These are phyloP conservation scores for Andrena marginata DNA, from an alignment of 2,888 invertebrate species.

Conservation along the genomic window DNA sequence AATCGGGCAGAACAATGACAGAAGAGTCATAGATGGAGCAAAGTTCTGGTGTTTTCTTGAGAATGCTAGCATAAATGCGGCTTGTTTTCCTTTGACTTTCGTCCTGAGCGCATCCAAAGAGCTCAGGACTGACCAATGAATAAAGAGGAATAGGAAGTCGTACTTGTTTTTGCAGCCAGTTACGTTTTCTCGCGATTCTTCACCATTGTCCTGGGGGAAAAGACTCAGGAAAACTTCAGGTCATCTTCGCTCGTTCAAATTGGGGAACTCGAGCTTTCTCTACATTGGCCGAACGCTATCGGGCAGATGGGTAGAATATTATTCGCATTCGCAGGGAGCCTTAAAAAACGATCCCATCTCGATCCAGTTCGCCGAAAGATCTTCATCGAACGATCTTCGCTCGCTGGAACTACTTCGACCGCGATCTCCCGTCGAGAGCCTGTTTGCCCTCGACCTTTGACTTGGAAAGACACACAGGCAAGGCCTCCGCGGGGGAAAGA, in stretches of 20 bases:
- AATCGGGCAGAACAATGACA: not conserved
- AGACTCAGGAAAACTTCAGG: no score
- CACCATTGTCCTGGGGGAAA: not conserved
- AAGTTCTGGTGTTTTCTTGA: not conserved
- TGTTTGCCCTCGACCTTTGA: constrained; percentile 1
- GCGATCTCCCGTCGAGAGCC: not conserved
- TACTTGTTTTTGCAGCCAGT: not conserved
- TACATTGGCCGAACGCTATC: not conserved
- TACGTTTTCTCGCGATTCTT: not conserved
- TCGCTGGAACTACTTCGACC: not conserved
- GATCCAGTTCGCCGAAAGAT: not conserved
- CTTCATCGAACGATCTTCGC: constrained; percentile 1
- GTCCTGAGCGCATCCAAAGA: not conserved
- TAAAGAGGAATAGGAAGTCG: constrained; percentile 9
- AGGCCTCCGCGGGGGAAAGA: not conserved
- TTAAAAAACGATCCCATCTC: not conserved
- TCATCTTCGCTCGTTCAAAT: no score
- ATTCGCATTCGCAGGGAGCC: constrained; percentile 8
- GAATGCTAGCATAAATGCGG: not conserved
- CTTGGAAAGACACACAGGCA: not conserved
- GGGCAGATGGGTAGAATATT: not conserved
- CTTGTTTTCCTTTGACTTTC: constrained; percentile 39
- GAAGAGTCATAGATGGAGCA: not conserved
- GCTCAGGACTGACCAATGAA: constrained; percentile 15
- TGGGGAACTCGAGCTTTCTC: no score